Evolutionary conservation across 2,113 vertebrate genomes (phyloP).

Genomic region (Tylochromis polylepis): DNA sequence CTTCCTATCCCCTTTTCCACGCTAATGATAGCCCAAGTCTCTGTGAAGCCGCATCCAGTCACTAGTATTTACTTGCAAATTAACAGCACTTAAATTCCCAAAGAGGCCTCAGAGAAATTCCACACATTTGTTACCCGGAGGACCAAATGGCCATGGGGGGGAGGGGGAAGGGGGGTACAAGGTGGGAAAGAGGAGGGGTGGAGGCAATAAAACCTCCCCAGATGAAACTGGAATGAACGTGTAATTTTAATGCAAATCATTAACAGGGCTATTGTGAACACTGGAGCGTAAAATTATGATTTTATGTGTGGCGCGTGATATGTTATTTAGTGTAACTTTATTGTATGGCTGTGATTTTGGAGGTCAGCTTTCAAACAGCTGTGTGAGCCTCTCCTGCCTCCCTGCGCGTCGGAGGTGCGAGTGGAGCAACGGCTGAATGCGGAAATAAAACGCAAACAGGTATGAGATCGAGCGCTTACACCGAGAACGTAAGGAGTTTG

Average conservation of each 20-base stretch:
- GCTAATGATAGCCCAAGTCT: background rate
- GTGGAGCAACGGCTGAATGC: background rate
- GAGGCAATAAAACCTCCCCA: constrained; percentile 33
- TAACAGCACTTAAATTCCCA: constrained; percentile 57
- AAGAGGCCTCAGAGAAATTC: constrained; percentile 67
- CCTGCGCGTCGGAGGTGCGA: background rate
- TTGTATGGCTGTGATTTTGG: background rate
- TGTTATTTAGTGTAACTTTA: background rate
- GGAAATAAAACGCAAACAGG: constrained; percentile 4
- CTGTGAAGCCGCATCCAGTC: constrained; percentile 17
- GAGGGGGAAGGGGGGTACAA: background rate
- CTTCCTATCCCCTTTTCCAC: background rate
- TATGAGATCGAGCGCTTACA: background rate
- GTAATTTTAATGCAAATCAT: constrained; percentile 46
- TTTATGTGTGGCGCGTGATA: background rate
- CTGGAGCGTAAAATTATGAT: constrained; percentile 9
- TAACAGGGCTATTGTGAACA: background rate
- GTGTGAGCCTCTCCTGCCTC: background rate
- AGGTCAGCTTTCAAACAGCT: constrained; percentile 42
- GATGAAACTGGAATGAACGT: constrained; percentile 52
- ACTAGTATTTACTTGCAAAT: constrained; percentile 69
- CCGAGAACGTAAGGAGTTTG: background rate
- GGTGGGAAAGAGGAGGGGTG: background rate
- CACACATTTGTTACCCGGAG: constrained; percentile 58
- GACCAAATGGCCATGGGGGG: constrained; percentile 53